Evolutionary conservation across 64 coral and sea anemone genomes (phyloP).

Genomic region (Astreopora myriophthalma): DNA sequence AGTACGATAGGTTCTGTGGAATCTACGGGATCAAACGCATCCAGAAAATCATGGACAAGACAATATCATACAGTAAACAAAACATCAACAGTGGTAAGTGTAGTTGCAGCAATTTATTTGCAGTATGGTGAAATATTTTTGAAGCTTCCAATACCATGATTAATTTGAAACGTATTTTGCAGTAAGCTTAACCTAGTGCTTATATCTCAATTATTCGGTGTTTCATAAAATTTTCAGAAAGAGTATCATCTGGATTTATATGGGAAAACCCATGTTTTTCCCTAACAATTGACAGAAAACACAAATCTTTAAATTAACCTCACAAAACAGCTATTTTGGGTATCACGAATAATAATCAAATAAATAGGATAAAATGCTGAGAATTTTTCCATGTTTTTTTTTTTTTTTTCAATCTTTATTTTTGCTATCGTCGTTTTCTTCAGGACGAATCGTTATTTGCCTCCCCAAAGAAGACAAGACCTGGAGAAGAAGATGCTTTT

Average conservation of each 20-base stretch:
- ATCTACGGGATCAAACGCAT: slow-evolving; percentile 84
- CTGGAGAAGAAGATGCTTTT: slow-evolving; percentile 66
- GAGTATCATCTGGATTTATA: no score
- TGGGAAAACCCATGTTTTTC: no score
- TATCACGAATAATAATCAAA: no score
- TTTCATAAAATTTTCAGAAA: no score
- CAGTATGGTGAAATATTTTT: neutral
- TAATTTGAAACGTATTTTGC: no score
- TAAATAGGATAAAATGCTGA: neutral
- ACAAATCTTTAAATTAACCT: no score
- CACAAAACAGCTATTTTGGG: no score
- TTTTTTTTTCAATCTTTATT: neutral
- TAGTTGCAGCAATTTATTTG: neutral
- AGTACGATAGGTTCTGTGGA: slow-evolving; percentile 89
- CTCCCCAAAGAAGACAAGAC: slow-evolving; percentile 86
- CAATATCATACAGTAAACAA: slow-evolving; percentile 97
- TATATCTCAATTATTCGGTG: no score
- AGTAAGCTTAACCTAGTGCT: no score
- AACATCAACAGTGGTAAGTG: slow-evolving; percentile 96
- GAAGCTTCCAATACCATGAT: neutral
- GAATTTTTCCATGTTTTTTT: neutral
- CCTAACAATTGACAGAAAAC: no score
- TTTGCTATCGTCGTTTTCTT: neutral
- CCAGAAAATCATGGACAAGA: slow-evolving; percentile 87
- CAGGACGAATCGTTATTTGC: slow-evolving; percentile 92